Conservation (phyloP, 2,797 vertebrate genomes). For the Pterois miles region DNA sequence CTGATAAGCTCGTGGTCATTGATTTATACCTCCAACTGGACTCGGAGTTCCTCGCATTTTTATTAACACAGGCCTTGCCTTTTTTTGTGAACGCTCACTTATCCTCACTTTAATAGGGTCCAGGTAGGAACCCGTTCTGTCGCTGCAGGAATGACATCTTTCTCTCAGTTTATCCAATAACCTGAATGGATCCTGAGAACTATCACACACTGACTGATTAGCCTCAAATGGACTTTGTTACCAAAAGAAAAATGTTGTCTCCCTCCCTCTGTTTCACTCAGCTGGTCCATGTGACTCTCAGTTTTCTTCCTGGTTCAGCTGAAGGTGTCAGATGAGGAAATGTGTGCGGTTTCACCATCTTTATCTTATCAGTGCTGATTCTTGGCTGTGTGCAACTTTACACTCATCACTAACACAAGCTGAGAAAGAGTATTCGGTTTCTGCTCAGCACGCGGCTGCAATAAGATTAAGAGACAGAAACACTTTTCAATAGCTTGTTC, state of each 20-base stretch:
- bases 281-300: background rate
- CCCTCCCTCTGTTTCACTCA: background rate
- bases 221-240: constrained; percentile 11
- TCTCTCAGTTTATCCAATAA: background rate
- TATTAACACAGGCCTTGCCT: background rate
- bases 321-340: constrained; percentile 40
- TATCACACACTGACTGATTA: background rate
- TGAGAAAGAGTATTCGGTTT: constrained; percentile 21
- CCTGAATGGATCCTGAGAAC: background rate
- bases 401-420: constrained; percentile 9
- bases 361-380: constrained; percentile 49
- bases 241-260: background rate
- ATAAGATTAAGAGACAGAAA: constrained; percentile 18
- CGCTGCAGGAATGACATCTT: background rate
- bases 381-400: constrained; percentile 10
- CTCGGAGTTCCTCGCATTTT: background rate
- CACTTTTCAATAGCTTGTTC: background rate
- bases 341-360: constrained; percentile 25
- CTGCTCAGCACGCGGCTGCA: constrained; percentile 10
- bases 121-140: background rate
- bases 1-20: background rate
- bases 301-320: constrained; percentile 53
- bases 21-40: background rate
- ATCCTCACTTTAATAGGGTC: background rate
- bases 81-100: background rate